Percentiles rank a stretch among this genome's conserved stretches.
Evolutionary conservation across 2,113 vertebrate genomes (phyloP).

Genomic region (Maccullochella peelii): DNA sequence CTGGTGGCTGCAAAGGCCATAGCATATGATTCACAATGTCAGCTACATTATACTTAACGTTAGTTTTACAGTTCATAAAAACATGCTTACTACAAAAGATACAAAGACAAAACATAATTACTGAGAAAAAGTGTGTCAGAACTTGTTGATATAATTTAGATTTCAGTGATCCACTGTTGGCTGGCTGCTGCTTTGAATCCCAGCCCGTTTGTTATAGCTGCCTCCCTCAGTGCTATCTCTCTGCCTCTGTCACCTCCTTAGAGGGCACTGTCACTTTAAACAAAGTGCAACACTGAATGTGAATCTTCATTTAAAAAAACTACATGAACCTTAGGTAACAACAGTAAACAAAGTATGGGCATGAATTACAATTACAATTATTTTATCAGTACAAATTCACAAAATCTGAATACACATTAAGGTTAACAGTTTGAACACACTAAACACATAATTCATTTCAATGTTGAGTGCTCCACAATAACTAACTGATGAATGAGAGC

Average conservation of each 20-base stretch:
- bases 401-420: neutral
- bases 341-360: neutral
- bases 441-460: neutral
- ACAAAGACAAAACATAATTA: neutral
- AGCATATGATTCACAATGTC: neutral
- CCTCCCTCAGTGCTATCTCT: neutral
- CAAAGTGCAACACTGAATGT: neutral
- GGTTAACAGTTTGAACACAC: neutral
- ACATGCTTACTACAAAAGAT: neutral
- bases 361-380: neutral
- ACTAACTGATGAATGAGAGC: neutral
- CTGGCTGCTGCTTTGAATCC: neutral
- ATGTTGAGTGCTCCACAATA: neutral
- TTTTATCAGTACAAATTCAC: neutral
- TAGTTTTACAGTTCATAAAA: neutral
- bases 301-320: neutral
- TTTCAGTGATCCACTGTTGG: neutral
- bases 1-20: neutral
- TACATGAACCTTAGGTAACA: neutral
- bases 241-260: neutral
- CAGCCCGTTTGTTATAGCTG: neutral
- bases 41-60: neutral
- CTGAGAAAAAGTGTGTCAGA: neutral
- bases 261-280: constrained; percentile 5
- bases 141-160: constrained; percentile 1